These are phyloP conservation scores for Trichomycterus rosablanca DNA, from an alignment of 2,113 vertebrate species.

Conservation along the genomic window DNA sequence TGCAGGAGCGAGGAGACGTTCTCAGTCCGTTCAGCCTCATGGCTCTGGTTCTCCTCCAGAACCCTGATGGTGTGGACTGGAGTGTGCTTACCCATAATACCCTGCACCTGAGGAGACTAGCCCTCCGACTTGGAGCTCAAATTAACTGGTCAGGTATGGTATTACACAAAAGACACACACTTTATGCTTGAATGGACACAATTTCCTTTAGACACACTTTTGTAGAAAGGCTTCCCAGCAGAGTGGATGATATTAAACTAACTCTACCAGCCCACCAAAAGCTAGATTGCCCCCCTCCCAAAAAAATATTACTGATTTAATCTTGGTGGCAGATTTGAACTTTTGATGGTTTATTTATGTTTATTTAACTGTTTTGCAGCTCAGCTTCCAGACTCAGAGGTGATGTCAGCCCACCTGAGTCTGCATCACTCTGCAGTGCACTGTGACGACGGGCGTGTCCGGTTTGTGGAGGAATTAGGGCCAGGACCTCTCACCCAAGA, in stretches of 20 bases:
- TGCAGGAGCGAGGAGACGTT: slow-evolving; percentile 81
- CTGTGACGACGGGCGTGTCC: slow-evolving; percentile 62
- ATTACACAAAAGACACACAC: background rate
- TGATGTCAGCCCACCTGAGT: slow-evolving; percentile 66
- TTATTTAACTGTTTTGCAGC: slow-evolving; percentile 63
- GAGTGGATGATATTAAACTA: too few species aligned
- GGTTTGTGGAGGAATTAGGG: slow-evolving; percentile 62
- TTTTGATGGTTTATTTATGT: too few species aligned
- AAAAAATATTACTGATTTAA: too few species aligned
- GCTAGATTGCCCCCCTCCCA: too few species aligned
- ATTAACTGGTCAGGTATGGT: slow-evolving; percentile 81
- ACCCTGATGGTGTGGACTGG: slow-evolving; percentile 69
- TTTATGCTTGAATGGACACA: too few species aligned
- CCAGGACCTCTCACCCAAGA: slow-evolving; percentile 49
- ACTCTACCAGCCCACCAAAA: too few species aligned
- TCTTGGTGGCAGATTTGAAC: too few species aligned
- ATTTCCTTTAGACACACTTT: too few species aligned
- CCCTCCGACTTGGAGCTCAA: slow-evolving; percentile 74
- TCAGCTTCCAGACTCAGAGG: slow-evolving; percentile 68
- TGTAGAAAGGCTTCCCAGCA: too few species aligned
- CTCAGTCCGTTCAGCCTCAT: slow-evolving; percentile 81
- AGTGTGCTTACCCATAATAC: slow-evolving; percentile 73
- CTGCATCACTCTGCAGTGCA: slow-evolving; percentile 72
- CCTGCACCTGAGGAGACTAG: slow-evolving; percentile 79
- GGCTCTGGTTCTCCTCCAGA: slow-evolving; percentile 79